Evolutionary conservation across 2,888 invertebrate species (phyloP), one percentile per base, ranked within the genome.

Genomic region (Seira musarum): DNA sequence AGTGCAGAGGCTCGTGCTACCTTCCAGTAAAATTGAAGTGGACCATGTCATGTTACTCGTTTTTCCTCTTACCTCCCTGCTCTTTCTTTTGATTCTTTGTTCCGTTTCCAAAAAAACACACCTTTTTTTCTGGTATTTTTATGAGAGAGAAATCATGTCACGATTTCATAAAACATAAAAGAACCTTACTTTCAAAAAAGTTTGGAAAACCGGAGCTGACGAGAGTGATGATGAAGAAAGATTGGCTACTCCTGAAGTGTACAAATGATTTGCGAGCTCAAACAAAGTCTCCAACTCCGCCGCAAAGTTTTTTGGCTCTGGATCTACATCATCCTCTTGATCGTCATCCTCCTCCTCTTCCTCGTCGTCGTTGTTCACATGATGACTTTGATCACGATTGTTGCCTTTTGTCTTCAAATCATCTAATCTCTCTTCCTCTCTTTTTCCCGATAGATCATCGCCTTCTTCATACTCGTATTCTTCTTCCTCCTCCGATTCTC

Each of bases 191-290:
- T 53, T n/a, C 53, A 53, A 53, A 53, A 53, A 53, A 53, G n/a
- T 53, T 17, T 53, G 53, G 2, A 53, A 53, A 13, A 53, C 53
- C 15, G 53, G 53, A 8, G 53, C 53, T 53, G 53, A 24, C 24
- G 73, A 65, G 65, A 73, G 46, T 19, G 73, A 19, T 57, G 73
- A 73, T 65, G 53, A 73, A 21, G 64, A 65, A 57, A 85, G 75
- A 72, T 83, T 79, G 57, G 83, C 61, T 30, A 78, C 67, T 69
- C 82, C 82, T 73, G 83, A 81, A 60, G 82, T 73, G 72, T 86
- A 87, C 60, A 87, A 69, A 81, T 83, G 80, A 63, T 82, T 79
- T 53, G 85, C 85, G 1, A 86, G 75, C 60, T 84, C 80, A 65
- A 87, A 76, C 10, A 87, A 75, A 46, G 85, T 80, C 21, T 83